A percentile compares a stretch with the other conserved stretches of the same genome.
Conservation (phyloP, 2,797 vertebrate genomes). For the Heteromormyrus szaboi region DNA sequence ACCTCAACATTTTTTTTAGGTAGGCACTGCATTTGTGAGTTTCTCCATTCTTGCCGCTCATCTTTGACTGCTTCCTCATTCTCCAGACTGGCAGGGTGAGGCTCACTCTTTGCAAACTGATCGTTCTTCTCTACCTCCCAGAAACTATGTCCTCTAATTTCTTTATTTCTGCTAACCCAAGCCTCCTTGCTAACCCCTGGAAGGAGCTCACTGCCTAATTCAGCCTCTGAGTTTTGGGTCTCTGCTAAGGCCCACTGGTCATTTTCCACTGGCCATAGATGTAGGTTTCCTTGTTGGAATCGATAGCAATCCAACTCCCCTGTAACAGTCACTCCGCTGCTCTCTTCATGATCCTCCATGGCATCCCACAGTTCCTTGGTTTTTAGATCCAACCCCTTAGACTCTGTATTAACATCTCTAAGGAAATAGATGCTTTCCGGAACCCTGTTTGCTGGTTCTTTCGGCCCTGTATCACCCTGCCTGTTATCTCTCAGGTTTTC, state of each 20-base stretch:
- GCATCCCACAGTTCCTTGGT: constrained; percentile 54
- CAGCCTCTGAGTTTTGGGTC: constrained; percentile 49
- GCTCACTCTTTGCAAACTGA: constrained; percentile 64
- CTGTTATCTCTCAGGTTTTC: constrained; percentile 38
- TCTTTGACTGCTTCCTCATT: constrained; percentile 52
- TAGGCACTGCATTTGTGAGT: constrained; percentile 1
- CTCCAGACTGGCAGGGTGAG: constrained; percentile 52
- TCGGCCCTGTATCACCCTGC: constrained; percentile 37
- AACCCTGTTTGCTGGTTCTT: background rate
- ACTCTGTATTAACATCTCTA: constrained; percentile 34
- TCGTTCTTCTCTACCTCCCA: constrained; percentile 66
- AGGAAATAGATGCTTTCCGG: constrained; percentile 25
- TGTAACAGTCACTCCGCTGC: constrained; percentile 37
- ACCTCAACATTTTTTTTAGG: constrained; percentile 24
- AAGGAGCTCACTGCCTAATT: constrained; percentile 58
- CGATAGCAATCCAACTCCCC: constrained; percentile 59
- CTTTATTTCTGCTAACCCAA: constrained; percentile 53
- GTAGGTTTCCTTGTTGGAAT: constrained; percentile 51
- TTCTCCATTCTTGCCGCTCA: constrained; percentile 44
- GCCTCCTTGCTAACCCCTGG: constrained; percentile 49
- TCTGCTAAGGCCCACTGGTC: constrained; percentile 67
- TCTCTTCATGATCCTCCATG: constrained; percentile 52
- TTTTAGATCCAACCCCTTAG: constrained; percentile 48
- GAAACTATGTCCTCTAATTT: constrained; percentile 54
- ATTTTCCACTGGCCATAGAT: constrained; percentile 63